These are phyloP conservation scores for Gymnoscelis rufifasciata DNA, from an alignment of 2,888 invertebrate species.

Conservation along the genomic window DNA sequence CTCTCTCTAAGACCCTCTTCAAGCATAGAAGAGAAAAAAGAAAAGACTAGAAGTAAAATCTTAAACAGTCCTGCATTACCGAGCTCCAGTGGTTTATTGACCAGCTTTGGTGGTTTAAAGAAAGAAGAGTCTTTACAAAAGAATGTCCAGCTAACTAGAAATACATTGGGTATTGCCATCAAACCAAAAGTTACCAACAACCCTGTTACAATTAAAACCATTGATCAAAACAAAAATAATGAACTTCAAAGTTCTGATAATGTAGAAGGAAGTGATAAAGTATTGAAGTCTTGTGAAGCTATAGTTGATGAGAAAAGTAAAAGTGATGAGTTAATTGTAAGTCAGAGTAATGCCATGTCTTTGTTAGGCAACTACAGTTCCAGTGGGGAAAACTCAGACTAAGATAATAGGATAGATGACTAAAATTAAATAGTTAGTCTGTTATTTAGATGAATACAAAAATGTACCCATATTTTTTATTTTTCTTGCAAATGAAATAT, in stretches of 20 bases:
- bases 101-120: slow-evolving; percentile 77
- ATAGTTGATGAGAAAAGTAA: neutral
- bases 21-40: slow-evolving; percentile 80
- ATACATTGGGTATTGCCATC: slow-evolving; percentile 60
- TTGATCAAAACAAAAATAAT: neutral
- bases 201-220: slow-evolving; percentile 4
- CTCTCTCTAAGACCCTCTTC: slow-evolving; percentile 82
- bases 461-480: too few species aligned
- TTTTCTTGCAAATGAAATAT: too few species aligned
- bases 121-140: slow-evolving; percentile 74
- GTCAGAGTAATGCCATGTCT: slow-evolving; percentile 14
- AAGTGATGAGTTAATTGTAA: neutral
- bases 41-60: slow-evolving; percentile 67
- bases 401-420: too few species aligned
- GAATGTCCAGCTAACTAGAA: slow-evolving; percentile 49
- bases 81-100: slow-evolving; percentile 68
- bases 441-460: too few species aligned
- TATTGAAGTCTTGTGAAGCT: neutral
- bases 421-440: too few species aligned
- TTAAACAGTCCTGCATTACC: slow-evolving; percentile 78
- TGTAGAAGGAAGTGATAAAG: neutral
- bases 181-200: slow-evolving; percentile 30
- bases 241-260: neutral
- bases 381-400: slow-evolving; percentile 15
- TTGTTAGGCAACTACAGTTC: slow-evolving; percentile 18